These are phyloP conservation scores for Prorops nasuta DNA, from an alignment of 1,140 invertebrate species.

Conservation along the genomic window DNA sequence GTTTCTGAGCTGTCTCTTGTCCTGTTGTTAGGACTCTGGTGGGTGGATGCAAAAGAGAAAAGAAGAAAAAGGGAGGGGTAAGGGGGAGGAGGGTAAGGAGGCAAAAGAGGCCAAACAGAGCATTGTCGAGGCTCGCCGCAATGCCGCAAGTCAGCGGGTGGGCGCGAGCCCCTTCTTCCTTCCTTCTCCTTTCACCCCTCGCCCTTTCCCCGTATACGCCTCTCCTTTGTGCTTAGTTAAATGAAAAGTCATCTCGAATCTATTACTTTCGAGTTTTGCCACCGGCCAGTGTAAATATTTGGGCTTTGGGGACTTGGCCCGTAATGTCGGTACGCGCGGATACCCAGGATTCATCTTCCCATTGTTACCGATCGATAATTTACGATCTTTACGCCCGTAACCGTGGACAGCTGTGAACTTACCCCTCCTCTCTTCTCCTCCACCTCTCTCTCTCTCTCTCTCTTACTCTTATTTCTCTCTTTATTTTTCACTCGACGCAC, in stretches of 20 bases:
- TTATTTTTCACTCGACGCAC: background rate
- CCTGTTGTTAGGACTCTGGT: no score
- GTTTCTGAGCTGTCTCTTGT: no score
- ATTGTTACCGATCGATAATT: constrained; percentile 34
- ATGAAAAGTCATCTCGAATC: constrained; percentile 40
- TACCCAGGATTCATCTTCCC: constrained; percentile 15
- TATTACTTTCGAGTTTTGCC: constrained; percentile 36
- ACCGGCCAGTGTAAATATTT: constrained; percentile 37
- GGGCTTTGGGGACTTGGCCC: constrained; percentile 11
- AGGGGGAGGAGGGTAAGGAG: background rate
- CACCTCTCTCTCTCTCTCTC: background rate
- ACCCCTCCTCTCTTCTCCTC: background rate
- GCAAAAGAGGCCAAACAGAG: background rate
- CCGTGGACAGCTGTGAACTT: constrained; percentile 4
- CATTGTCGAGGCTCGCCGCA: constrained; percentile 22
- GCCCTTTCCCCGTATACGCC: no score
- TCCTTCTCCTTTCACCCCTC: background rate
- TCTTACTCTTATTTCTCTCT: background rate
- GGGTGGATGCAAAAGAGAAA: background rate
- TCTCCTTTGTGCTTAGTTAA: constrained; percentile 29
- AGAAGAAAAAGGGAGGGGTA: constrained; percentile 10
- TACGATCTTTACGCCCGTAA: no score
- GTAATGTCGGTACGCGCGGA: constrained; percentile 15
- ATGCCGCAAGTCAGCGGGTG: constrained; percentile 24
- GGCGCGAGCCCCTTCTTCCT: constrained; percentile 17